A percentile compares a stretch with the other conserved stretches of the same genome.
Conservation (phyloP, 1,140 invertebrate species). For the Nasonia giraulti region DNA sequence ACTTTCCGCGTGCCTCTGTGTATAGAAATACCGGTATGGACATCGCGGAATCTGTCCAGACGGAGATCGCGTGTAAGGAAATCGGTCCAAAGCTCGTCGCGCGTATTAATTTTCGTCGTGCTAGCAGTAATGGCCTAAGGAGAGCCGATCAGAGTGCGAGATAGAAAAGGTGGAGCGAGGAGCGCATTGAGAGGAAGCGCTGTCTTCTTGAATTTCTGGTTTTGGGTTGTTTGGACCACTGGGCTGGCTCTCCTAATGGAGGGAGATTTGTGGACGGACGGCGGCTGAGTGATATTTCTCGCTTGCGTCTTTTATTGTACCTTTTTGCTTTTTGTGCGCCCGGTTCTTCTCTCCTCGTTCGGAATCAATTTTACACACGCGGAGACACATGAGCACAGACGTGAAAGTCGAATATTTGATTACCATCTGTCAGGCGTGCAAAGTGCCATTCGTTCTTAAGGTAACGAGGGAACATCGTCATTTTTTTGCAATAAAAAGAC, state of each 20-base stretch:
- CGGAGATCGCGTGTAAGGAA: slow-evolving; percentile 21
- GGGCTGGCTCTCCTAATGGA: slow-evolving; percentile 14
- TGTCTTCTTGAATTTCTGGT: slow-evolving; percentile 39
- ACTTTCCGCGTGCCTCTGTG: neutral
- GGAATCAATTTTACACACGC: slow-evolving; percentile 4
- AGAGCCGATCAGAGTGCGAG: neutral
- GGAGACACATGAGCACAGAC: neutral
- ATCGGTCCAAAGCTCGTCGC: neutral
- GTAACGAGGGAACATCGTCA: neutral
- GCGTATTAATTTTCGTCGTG: slow-evolving; percentile 25
- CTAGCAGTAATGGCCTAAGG: neutral
- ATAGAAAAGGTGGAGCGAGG: slow-evolving; percentile 9
- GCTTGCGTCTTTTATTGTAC: neutral
- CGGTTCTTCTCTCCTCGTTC: neutral
- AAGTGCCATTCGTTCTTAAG: neutral
- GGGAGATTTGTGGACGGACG: neutral
- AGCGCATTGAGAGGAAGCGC: neutral
- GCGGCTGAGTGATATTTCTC: neutral
- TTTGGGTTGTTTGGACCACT: neutral
- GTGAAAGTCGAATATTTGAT: slow-evolving; percentile 15
- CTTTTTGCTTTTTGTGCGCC: neutral
- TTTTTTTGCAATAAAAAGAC: slow-evolving; percentile 22
- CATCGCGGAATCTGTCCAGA: neutral
- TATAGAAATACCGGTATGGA: neutral
- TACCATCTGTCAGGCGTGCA: neutral